A percentile compares a stretch with the other conserved stretches of the same genome.
Conservation (phyloP, 2,113 vertebrate species). For the Uropsilus gracilis region DNA sequence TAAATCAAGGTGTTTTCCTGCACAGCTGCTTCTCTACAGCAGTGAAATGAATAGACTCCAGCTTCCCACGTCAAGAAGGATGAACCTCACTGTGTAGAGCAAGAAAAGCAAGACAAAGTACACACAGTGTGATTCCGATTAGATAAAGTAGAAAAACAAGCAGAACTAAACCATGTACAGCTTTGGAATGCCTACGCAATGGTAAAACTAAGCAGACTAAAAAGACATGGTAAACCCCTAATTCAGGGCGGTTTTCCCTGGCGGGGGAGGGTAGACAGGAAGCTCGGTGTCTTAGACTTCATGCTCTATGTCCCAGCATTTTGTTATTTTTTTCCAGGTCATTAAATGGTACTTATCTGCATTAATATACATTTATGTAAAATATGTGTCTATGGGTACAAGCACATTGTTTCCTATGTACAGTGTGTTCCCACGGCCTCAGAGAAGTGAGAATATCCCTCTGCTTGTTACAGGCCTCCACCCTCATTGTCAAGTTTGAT, state of each 20-base stretch:
- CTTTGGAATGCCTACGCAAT: background rate
- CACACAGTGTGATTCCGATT: background rate
- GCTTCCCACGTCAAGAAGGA: background rate
- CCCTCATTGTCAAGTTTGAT: background rate
- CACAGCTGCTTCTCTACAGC: background rate
- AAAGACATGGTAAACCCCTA: background rate
- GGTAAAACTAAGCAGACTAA: background rate
- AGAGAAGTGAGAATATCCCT: background rate
- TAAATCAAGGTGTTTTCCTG: background rate
- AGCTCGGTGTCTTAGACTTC: background rate
- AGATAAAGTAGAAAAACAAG: background rate
- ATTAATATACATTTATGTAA: background rate
- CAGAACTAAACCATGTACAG: background rate
- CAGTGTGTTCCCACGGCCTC: background rate
- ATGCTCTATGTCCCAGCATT: background rate
- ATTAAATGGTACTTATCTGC: background rate
- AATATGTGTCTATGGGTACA: background rate
- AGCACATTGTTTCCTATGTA: background rate
- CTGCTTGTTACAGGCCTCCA: background rate
- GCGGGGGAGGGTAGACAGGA: background rate
- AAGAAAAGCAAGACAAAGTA: background rate
- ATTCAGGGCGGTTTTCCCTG: background rate
- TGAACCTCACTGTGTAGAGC: background rate
- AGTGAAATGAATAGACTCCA: background rate
- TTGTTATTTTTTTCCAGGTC: background rate